Base-by-base conservation (phyloP, 2,797 vertebrate genomes). In the Lepus townsendii region DNA sequence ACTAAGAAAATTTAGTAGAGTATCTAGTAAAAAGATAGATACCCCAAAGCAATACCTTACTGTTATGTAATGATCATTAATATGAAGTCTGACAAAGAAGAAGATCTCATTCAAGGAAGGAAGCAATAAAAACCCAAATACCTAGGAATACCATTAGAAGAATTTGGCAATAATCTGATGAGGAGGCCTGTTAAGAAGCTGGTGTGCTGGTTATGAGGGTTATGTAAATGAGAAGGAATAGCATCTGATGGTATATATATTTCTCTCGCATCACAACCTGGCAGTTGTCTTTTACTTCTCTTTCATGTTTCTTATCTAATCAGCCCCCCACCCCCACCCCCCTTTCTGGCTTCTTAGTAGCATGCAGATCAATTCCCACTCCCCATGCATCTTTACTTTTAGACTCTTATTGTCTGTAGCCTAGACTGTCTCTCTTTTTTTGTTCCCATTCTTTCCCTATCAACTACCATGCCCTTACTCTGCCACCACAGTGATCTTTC, bases 21-120 rank as follows among this genome's bases (percentile, higher is more conserved):
- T 93, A 89, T 89, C 47, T 73, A 60, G 35, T 91, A 91, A 83
- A 92, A 88, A 94, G 89, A 63, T 71, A 79, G 92, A 90, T 66
- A 47, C 7, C 42, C 52, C 52, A 14, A 54, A 78, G 50, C 42
- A 66, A 38, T 63, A 83, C 22, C 38, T 73, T 95, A 91, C 86
- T 69, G 54, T 69, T 17, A 86, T 50, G 38, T 7, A 80, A 2
- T 69, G 35, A 32, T 80, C 47, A 88, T 66, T 47, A 94, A 24
- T 95, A 57, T 82, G 47, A 88, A 90, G 5, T 73, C 12, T 86
- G 69, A 13, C 14, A 16, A 38, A 66, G 68, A 79, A 95, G 91
- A 80, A 19, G 26, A 65, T 88, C 73, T 52, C 8, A n/a, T 76
- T 54, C 57, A 75, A n/a, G 30, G 85, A 76, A 91, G 24, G 85